Conservation (phyloP, 2,797 vertebrate species). For the Pseudochirops cupreus region DNA sequence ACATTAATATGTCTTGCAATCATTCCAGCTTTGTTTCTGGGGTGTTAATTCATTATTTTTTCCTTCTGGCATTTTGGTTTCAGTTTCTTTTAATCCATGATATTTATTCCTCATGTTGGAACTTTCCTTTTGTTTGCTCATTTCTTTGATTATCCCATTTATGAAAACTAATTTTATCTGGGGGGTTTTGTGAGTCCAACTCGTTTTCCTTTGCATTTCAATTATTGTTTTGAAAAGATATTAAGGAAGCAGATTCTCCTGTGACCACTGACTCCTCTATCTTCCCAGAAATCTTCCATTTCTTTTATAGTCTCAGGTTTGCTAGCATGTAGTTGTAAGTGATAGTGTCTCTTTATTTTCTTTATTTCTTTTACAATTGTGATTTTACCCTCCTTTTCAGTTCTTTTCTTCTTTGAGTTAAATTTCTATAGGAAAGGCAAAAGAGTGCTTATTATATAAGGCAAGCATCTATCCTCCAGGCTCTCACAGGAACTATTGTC, state of each 20-base stretch:
- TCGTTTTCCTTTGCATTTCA: background rate
- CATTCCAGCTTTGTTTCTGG: constrained; percentile 7
- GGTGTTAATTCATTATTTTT: background rate
- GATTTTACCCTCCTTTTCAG: background rate
- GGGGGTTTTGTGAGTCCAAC: background rate
- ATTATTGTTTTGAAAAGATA: background rate
- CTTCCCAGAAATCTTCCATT: background rate
- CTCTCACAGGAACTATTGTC: background rate
- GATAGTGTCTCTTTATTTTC: background rate
- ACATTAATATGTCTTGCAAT: background rate
- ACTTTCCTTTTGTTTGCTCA: background rate
- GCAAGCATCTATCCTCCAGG: background rate
- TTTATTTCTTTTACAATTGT: background rate
- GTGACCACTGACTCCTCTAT: background rate
- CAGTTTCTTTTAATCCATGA: background rate
- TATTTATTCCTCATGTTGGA: background rate
- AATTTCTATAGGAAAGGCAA: background rate
- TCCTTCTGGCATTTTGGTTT: background rate
- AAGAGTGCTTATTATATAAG: background rate
- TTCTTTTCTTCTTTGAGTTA: background rate
- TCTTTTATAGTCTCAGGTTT: background rate
- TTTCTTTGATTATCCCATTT: background rate
- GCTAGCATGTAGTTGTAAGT: background rate
- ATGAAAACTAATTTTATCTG: too few relatives aligned
- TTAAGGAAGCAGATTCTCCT: background rate